Evolutionary conservation across 2,888 invertebrate genomes (phyloP).

Genomic region (Tiliacea citrago): DNA sequence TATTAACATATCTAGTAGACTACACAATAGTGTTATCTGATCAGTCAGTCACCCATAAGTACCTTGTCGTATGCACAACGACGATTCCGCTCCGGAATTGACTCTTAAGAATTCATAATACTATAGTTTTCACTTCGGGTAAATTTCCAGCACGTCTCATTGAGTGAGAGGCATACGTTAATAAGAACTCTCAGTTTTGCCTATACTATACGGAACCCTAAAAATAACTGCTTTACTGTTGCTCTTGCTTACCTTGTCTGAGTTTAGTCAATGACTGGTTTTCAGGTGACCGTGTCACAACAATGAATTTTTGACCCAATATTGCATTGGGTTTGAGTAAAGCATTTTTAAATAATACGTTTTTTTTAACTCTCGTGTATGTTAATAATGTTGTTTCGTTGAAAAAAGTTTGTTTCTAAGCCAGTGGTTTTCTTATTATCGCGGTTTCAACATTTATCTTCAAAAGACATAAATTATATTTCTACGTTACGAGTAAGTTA

Average conservation of each 20-base stretch:
- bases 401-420: not conserved
- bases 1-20: constrained; percentile 19
- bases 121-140: constrained; percentile 63
- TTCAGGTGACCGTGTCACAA: constrained; percentile 69
- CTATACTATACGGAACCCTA: constrained; percentile 62
- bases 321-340: constrained; percentile 50
- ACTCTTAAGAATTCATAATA: constrained; percentile 59
- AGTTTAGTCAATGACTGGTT: constrained; percentile 75
- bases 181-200: constrained; percentile 47
- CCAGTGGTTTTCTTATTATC: too few relatives aligned
- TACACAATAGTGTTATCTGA: constrained; percentile 37
- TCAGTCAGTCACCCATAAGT: constrained; percentile 17
- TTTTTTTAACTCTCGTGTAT: constrained; percentile 4
- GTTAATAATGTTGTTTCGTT: not conserved
- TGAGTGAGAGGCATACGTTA: constrained; percentile 63
- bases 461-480: not conserved
- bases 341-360: constrained; percentile 20
- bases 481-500: not conserved
- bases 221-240: constrained; percentile 70
- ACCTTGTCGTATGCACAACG: constrained; percentile 48
- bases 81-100: constrained; percentile 41
- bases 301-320: constrained; percentile 69
- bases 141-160: constrained; percentile 63
- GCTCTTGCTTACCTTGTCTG: constrained; percentile 75
- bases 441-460: not conserved